Percentiles rank a stretch among this genome's conserved stretches.
Conservation (phyloP, 2,888 invertebrate genomes). For the Agrochola circellaris region DNA sequence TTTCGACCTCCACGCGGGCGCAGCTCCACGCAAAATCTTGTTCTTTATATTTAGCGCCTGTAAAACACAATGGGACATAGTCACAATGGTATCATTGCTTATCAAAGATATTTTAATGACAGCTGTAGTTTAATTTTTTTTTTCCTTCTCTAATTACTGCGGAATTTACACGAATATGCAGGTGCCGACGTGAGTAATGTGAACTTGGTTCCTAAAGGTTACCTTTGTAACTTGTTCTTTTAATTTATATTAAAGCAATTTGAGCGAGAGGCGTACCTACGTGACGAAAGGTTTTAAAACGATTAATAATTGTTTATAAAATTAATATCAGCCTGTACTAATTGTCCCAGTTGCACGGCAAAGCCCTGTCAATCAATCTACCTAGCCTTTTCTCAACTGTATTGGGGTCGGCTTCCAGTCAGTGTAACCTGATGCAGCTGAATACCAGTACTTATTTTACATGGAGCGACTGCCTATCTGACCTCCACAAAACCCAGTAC, state of each 20-base stretch:
- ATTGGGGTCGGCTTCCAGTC: no score
- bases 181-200: constrained; percentile 40
- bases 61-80: neutral
- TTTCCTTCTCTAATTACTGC: constrained; percentile 43
- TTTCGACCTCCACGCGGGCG: no score
- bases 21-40: no score
- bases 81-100: constrained; percentile 10
- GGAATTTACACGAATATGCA: constrained; percentile 42
- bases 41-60: neutral
- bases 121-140: constrained; percentile 49
- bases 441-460: no score
- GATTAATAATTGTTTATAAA: neutral
- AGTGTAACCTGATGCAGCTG: no score
- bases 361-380: neutral
- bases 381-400: no score
- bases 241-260: constrained; percentile 41
- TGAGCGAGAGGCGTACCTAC: neutral
- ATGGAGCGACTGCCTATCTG: no score
- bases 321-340: neutral
- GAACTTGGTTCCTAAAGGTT: constrained; percentile 20
- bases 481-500: no score
- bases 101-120: constrained; percentile 40
- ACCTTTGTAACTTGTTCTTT: constrained; percentile 18
- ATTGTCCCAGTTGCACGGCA: neutral
- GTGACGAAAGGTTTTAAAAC: constrained; percentile 8